A percentile compares a stretch with the other conserved stretches of the same genome.
Conservation (phyloP, 2,888 invertebrate genomes). For the Blera fallax region DNA sequence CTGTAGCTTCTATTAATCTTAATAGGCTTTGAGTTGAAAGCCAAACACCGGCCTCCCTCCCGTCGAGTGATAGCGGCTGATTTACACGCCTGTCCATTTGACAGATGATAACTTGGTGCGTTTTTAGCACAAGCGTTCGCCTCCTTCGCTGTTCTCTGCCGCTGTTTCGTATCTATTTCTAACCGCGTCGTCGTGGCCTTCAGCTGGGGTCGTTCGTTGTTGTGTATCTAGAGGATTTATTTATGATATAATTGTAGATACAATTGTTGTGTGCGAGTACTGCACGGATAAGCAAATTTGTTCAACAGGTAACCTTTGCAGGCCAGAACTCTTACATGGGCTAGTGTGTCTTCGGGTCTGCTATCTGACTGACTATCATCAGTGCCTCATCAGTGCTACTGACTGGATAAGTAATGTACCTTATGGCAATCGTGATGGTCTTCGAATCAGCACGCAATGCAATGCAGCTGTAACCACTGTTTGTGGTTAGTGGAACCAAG, state of each 20-base stretch:
- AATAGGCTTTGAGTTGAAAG: constrained; percentile 51
- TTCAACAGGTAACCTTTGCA: constrained; percentile 1
- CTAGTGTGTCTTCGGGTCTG: not conserved
- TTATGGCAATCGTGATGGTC: constrained; percentile 43
- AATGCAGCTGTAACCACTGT: not conserved
- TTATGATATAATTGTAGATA: constrained; percentile 3
- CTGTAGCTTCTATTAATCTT: constrained; percentile 66
- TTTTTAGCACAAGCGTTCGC: not conserved
- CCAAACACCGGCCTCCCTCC: constrained; percentile 36
- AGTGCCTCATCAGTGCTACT: not conserved
- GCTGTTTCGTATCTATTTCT: not conserved
- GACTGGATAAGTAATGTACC: not conserved
- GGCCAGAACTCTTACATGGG: not conserved
- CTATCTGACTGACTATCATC: not conserved
- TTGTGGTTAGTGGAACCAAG: not conserved
- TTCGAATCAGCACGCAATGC: constrained; percentile 16
- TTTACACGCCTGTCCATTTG: constrained; percentile 46
- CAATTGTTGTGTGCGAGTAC: constrained; percentile 1
- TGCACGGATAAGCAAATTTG: not conserved
- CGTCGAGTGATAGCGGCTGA: constrained; percentile 44
- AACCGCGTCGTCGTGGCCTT: constrained; percentile 17
- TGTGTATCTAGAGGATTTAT: not conserved
- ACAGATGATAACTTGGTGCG: constrained; percentile 52
- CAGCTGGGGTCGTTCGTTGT: constrained; percentile 22
- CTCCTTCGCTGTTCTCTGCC: not conserved